Evolutionary conservation across 2,113 vertebrate species (phyloP).

Genomic region (Dasyornis broadbenti): DNA sequence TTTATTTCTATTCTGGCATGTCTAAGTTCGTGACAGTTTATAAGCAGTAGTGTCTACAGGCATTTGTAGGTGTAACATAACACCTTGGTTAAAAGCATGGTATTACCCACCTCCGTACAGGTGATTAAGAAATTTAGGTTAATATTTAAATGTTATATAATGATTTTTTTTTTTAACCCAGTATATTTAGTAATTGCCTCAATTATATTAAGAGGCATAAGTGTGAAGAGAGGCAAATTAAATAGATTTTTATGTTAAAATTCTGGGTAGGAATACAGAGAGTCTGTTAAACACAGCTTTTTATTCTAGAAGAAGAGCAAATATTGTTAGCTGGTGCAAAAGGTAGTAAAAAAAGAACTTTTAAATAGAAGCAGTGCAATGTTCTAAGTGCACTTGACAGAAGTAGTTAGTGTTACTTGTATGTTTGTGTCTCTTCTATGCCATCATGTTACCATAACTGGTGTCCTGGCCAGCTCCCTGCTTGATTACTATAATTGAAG

Average conservation of each 20-base stretch:
- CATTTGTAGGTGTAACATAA: neutral
- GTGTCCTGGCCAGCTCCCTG: neutral
- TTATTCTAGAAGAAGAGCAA: neutral
- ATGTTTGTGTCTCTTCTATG: neutral
- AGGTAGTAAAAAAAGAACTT: neutral
- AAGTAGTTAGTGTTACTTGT: neutral
- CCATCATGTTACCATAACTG: rapidly evolving
- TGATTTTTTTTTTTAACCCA: neutral
- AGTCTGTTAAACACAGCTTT: neutral
- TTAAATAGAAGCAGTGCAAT: neutral
- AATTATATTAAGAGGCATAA: neutral
- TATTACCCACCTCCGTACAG: neutral
- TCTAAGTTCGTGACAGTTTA: neutral
- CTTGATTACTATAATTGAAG: neutral
- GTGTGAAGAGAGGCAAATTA: neutral
- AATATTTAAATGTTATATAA: neutral
- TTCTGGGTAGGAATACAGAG: neutral
- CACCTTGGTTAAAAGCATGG: neutral
- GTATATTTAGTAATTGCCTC: neutral
- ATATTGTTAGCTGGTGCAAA: neutral
- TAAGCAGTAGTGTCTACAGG: neutral
- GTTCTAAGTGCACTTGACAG: neutral
- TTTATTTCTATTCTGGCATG: neutral
- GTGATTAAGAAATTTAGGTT: neutral
- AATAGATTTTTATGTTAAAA: neutral